Conservation (phyloP, 2,888 invertebrate genomes). For the Zhengitettix transpicula region DNA sequence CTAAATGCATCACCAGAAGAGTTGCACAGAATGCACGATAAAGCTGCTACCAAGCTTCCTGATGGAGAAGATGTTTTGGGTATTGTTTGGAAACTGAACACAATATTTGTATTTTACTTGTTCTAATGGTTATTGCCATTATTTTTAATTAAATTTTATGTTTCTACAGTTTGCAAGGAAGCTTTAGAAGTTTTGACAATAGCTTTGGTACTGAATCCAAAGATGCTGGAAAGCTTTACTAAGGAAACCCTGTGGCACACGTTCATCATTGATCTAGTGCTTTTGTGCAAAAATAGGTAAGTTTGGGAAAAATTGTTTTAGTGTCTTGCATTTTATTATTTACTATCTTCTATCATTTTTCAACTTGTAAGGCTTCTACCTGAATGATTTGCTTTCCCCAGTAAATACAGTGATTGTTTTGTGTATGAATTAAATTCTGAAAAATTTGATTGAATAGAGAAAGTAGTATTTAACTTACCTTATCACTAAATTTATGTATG, state of each 20-base stretch:
- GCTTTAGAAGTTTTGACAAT: conserved; percentile 84
- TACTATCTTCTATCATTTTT: too few relatives aligned
- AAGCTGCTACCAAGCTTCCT: conserved; percentile 31
- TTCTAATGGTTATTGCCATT: background rate
- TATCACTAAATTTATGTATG: too few relatives aligned
- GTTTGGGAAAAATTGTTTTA: too few relatives aligned
- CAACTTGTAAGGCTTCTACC: too few relatives aligned
- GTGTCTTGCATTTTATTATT: too few relatives aligned
- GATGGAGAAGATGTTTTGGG: conserved; percentile 49
- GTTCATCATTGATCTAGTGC: conserved; percentile 73
- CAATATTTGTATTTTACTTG: background rate
- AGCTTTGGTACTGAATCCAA: conserved; percentile 77
- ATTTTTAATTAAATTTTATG: conserved; percentile 1
- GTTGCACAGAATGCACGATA: conserved; percentile 46
- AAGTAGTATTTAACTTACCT: too few relatives aligned
- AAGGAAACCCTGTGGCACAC: conserved; percentile 74
- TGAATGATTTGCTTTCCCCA: too few relatives aligned
- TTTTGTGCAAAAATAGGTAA: conserved; percentile 42
- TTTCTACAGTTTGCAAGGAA: conserved; percentile 60
- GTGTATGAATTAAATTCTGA: too few relatives aligned
- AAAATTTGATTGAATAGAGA: too few relatives aligned
- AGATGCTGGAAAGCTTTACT: conserved; percentile 63
- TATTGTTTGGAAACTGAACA: conserved; percentile 15
- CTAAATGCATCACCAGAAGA: conserved; percentile 40
- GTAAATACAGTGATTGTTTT: too few relatives aligned